These are phyloP conservation scores for Ferrisia virgata DNA, from an alignment of 2,888 invertebrate genomes.

Conservation along the genomic window DNA sequence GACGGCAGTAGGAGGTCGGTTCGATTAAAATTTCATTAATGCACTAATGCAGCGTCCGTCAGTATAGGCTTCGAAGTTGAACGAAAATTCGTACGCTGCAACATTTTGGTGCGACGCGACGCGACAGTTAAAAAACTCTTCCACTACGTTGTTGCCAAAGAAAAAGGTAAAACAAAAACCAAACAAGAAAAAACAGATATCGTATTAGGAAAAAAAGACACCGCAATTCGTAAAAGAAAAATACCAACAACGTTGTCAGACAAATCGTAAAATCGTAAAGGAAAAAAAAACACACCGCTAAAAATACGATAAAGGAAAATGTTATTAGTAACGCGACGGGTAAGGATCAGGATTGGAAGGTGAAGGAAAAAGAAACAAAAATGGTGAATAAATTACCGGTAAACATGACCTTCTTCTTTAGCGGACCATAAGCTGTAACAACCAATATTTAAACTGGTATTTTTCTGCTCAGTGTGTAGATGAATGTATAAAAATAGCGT, in stretches of 20 bases:
- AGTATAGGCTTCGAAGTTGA: not conserved
- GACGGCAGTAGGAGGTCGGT: not conserved
- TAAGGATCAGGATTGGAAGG: not conserved
- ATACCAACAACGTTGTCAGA: no score
- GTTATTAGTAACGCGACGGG: not conserved
- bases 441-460: not conserved
- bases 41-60: not conserved
- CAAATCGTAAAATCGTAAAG: no score
- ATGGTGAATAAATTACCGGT: not conserved
- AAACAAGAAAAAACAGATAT: not conserved
- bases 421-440: conserved; percentile 8
- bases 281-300: not conserved
- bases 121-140: not conserved
- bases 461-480: not conserved
- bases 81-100: not conserved
- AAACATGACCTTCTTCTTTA: not conserved
- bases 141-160: not conserved
- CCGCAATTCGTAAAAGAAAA: not conserved
- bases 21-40: no score
- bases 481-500: not conserved
- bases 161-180: not conserved
- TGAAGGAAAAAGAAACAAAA: not conserved
- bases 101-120: no score
- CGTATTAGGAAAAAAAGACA: not conserved
- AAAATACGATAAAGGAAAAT: not conserved